These are phyloP conservation scores for Loriculus beryllinus DNA, from an alignment of 2,797 vertebrate genomes.

Conservation along the genomic window DNA sequence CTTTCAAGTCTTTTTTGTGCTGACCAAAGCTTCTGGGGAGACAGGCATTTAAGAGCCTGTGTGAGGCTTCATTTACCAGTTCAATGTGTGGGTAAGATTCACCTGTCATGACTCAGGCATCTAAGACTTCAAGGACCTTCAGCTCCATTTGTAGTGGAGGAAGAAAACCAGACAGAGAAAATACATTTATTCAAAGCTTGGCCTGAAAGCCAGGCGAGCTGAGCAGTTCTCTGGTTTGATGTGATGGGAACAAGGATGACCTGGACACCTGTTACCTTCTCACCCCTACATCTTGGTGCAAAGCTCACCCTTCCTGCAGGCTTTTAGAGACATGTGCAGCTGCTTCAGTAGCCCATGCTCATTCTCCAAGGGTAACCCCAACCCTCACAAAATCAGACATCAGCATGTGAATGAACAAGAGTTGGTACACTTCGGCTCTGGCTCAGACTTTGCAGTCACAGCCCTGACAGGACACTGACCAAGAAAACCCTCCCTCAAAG, in stretches of 20 bases:
- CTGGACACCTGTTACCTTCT: not conserved
- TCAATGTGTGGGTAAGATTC: not conserved
- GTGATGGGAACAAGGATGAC: not conserved
- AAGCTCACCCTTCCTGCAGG: not conserved
- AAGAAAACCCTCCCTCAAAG: not conserved
- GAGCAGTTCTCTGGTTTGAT: not conserved
- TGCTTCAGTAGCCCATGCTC: not conserved
- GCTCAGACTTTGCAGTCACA: not conserved
- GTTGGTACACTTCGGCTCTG: not conserved
- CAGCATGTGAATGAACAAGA: rapidly evolving
- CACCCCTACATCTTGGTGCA: not conserved
- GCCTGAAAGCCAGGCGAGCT: not conserved
- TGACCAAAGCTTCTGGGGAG: not conserved
- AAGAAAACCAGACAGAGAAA: not conserved
- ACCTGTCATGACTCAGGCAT: not conserved
- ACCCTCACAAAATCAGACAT: not conserved
- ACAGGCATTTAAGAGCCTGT: rapidly evolving
- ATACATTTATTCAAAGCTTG: not conserved
- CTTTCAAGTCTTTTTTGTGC: slow-evolving; percentile 2
- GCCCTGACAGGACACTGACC: not conserved
- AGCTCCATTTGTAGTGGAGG: not conserved
- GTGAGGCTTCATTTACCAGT: not conserved
- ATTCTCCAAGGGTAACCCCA: not conserved
- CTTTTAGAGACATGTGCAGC: not conserved
- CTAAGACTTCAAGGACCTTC: not conserved